Conservation (phyloP, 2,888 invertebrate genomes). For the Melipona bicolor region DNA sequence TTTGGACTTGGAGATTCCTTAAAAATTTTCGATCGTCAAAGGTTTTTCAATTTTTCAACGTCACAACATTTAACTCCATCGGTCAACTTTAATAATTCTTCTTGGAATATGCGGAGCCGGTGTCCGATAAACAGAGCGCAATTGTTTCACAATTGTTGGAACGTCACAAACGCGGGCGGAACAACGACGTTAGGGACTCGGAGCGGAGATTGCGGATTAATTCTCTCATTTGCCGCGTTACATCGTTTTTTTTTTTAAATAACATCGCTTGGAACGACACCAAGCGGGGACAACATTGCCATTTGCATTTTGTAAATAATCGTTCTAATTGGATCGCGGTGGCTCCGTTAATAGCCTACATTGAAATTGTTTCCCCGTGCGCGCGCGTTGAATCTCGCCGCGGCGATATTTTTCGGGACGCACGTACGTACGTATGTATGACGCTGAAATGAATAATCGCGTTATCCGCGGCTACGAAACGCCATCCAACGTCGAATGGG, state of each 20-base stretch:
- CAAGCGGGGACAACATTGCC: conserved; percentile 34
- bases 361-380: conserved; percentile 38
- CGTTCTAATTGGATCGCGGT: conserved; percentile 45
- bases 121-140: background rate
- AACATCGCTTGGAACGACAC: conserved; percentile 2
- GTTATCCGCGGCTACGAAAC: background rate
- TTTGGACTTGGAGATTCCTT: too few relatives aligned
- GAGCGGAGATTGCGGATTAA: background rate
- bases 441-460: conserved; percentile 15
- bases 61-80: too few relatives aligned
- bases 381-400: conserved; percentile 8
- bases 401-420: conserved; percentile 18
- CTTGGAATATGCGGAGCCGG: background rate
- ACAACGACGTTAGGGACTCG: background rate
- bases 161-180: background rate
- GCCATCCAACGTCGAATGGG: background rate
- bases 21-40: too few relatives aligned
- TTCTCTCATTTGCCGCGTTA: background rate
- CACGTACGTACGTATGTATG: too few relatives aligned
- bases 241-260: conserved; percentile 18
- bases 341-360: conserved; percentile 34
- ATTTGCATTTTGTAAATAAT: conserved; percentile 47
- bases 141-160: background rate
- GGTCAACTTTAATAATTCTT: background rate
- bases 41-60: too few relatives aligned